phyloP scores from a whole-genome alignment of 1,140 invertebrate species.

The Drosophila bifasciata region DNA sequence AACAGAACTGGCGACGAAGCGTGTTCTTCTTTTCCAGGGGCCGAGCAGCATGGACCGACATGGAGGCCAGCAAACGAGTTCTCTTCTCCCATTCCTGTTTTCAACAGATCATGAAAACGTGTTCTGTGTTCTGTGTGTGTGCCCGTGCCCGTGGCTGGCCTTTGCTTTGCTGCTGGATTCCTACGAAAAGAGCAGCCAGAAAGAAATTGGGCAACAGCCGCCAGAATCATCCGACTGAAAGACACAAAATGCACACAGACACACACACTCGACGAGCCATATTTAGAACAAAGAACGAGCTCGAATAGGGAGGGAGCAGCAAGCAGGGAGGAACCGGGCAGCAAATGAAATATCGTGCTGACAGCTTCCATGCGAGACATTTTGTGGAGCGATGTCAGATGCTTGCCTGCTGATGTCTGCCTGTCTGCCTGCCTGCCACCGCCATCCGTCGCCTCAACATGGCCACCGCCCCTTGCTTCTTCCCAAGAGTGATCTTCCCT shows the following conservation, averaged over 20 bases:
- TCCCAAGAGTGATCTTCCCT: constrained; percentile 7
- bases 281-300: constrained; percentile 70
- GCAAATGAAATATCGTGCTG: constrained; percentile 53
- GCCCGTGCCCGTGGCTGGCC: not conserved
- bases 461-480: constrained; percentile 42
- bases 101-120: constrained; percentile 64
- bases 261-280: constrained; percentile 46
- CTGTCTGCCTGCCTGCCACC: constrained; percentile 12
- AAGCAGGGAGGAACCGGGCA: not conserved
- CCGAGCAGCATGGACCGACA: not conserved
- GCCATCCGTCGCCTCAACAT: constrained; percentile 51
- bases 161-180: constrained; percentile 34
- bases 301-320: constrained; percentile 18
- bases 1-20: constrained; percentile 2
- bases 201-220: constrained; percentile 51
- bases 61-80: constrained; percentile 62
- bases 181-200: constrained; percentile 50
- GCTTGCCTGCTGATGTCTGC: constrained; percentile 24
- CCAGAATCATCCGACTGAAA: constrained; percentile 40
- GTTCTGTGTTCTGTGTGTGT: constrained; percentile 56
- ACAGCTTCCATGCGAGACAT: constrained; percentile 68
- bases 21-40: constrained; percentile 33
- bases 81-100: constrained; percentile 57
- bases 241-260: constrained; percentile 42
- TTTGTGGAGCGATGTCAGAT: constrained; percentile 61